Evolutionary conservation across 1,140 invertebrate genomes (phyloP).

Genomic region (Drosophila kikkawai): DNA sequence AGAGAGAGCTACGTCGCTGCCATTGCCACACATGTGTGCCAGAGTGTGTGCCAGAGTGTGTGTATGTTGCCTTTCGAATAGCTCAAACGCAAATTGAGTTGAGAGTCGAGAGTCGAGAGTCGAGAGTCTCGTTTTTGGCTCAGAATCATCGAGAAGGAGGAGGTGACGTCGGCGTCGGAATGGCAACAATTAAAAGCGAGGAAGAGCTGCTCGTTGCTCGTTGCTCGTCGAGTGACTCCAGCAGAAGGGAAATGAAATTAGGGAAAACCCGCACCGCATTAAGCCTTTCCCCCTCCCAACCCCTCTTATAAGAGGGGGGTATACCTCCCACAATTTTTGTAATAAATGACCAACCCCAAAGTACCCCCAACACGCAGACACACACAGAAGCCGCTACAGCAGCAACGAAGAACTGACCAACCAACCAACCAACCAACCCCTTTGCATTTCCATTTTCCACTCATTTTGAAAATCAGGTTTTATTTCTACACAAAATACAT

Average conservation of each 20-base stretch:
- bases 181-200: conserved; percentile 75
- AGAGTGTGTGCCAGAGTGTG: not conserved
- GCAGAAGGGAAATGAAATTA: conserved; percentile 21
- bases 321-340: conserved; percentile 28
- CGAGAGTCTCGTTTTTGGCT: conserved; percentile 41
- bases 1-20: conserved; percentile 2
- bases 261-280: conserved; percentile 19
- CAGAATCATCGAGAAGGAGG: conserved; percentile 41
- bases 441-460: conserved; percentile 52
- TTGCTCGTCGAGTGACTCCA: conserved; percentile 4
- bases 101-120: conserved; percentile 7
- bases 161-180: conserved; percentile 7
- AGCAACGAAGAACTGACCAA: conserved; percentile 13
- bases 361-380: not conserved
- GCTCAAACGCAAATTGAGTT: conserved; percentile 77
- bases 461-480: conserved; percentile 82
- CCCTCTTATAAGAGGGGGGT: not conserved
- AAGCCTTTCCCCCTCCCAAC: not conserved
- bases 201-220: conserved; percentile 14
- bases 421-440: conserved; percentile 8
- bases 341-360: conserved; percentile 42
- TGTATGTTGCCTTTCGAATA: conserved; percentile 50
- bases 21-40: conserved; percentile 19
- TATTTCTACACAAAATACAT: conserved; percentile 85
- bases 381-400: not conserved